phyloP scores from a whole-genome alignment of 2,797 vertebrate species.

The Epinephelus coioides region DNA sequence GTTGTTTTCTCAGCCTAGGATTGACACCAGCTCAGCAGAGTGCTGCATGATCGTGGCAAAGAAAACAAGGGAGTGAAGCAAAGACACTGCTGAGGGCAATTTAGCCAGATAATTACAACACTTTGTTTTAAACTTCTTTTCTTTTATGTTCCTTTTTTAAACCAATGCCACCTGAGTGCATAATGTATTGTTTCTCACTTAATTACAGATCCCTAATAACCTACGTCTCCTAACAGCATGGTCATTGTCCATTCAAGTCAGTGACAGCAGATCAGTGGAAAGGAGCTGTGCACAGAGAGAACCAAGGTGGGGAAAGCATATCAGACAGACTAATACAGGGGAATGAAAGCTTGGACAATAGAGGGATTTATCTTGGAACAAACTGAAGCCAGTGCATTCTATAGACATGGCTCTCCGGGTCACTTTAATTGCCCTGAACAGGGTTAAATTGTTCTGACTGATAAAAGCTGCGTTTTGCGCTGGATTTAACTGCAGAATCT shows the following conservation, averaged over 20 bases:
- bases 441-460: slow-evolving; percentile 61
- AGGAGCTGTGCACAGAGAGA: slow-evolving; percentile 22
- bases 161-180: too few relatives aligned
- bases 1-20: slow-evolving; percentile 45
- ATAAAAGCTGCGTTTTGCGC: slow-evolving; percentile 52
- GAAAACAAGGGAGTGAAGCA: slow-evolving; percentile 40
- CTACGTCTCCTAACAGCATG: slow-evolving; percentile 5
- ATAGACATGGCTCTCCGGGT: slow-evolving; percentile 48
- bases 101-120: slow-evolving; percentile 24
- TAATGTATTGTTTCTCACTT: not conserved
- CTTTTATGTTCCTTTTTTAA: not conserved
- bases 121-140: not conserved
- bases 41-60: not conserved
- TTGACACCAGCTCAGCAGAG: slow-evolving; percentile 50
- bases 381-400: slow-evolving; percentile 33
- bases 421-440: slow-evolving; percentile 67
- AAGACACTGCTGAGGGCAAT: slow-evolving; percentile 10
- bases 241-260: slow-evolving; percentile 15
- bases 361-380: slow-evolving; percentile 66
- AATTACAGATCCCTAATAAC: slow-evolving; percentile 25
- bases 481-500: slow-evolving; percentile 68
- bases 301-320: slow-evolving; percentile 30
- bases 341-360: slow-evolving; percentile 56
- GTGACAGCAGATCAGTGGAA: slow-evolving; percentile 26
- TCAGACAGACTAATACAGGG: slow-evolving; percentile 53